Percentiles rank a stretch among this genome's conserved stretches.
These are phyloP conservation scores for Saccopteryx bilineata DNA, from an alignment of 2,113 vertebrate genomes.

Conservation along the genomic window DNA sequence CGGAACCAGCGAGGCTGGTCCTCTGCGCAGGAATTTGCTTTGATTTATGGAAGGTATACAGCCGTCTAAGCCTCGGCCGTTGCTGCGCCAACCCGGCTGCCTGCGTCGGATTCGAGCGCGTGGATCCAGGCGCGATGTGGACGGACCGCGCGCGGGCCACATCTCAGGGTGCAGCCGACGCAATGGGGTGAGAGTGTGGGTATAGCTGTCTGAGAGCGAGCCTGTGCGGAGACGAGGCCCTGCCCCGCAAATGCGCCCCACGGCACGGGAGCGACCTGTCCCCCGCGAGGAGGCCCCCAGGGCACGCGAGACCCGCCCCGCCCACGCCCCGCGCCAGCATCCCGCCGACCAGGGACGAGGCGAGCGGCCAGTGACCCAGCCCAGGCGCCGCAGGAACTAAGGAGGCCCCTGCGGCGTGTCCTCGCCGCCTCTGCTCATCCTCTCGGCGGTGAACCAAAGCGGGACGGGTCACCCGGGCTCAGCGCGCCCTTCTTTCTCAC, in stretches of 20 bases:
- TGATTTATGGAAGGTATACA: background rate
- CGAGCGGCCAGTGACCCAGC: background rate
- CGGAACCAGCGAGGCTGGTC: background rate
- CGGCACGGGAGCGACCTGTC: background rate
- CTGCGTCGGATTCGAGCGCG: background rate
- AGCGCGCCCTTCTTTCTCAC: background rate
- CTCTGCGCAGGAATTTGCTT: background rate
- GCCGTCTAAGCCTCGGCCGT: background rate
- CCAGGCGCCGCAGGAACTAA: background rate
- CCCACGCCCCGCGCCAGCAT: background rate
- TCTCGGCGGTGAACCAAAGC: background rate
- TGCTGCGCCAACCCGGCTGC: background rate
- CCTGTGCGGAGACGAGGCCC: background rate
- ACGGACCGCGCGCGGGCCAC: background rate
- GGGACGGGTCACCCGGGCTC: background rate
- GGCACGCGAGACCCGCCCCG: background rate
- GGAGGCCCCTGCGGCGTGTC: background rate
- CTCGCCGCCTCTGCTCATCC: background rate
- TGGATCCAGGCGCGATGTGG: background rate
- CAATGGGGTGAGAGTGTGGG: background rate
- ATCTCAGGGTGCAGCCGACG: background rate
- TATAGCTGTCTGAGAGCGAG: background rate
- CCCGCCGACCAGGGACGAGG: background rate
- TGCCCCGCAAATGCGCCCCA: background rate
- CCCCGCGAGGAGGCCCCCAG: background rate